These are phyloP conservation scores for Scaptomyza polygonia DNA, from an alignment of 2,888 invertebrate genomes.

Conservation along the genomic window DNA sequence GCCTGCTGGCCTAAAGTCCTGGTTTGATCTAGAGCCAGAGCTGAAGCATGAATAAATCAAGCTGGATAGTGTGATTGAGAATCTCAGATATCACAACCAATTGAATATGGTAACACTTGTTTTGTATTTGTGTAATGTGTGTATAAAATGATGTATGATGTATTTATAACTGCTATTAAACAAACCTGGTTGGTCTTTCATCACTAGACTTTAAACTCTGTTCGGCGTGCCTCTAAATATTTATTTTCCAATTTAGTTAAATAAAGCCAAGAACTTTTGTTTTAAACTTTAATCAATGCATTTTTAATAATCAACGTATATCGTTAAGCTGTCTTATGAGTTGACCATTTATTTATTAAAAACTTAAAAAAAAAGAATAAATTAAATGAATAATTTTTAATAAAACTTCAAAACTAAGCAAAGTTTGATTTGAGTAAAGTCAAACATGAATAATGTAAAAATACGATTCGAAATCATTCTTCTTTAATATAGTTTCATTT, in stretches of 20 bases:
- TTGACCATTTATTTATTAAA: no score
- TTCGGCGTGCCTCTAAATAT: constrained; percentile 71
- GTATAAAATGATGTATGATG: constrained; percentile 47
- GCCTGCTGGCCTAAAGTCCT: constrained; percentile 79
- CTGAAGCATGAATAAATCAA: constrained; percentile 90
- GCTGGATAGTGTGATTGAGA: no score
- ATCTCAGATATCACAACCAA: constrained; percentile 56
- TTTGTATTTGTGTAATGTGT: constrained; percentile 54
- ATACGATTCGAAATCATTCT: neutral
- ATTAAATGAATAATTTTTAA: no score
- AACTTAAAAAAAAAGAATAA: no score
- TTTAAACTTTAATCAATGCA: constrained; percentile 42
- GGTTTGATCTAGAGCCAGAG: constrained; percentile 83
- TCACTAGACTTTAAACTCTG: constrained; percentile 54
- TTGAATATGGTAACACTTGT: constrained; percentile 52
- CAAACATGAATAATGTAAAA: no score
- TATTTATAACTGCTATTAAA: constrained; percentile 49
- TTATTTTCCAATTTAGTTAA: constrained; percentile 57
- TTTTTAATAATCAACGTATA: constrained; percentile 4
- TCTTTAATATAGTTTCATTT: neutral
- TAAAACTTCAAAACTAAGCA: no score
- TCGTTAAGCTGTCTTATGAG: no score
- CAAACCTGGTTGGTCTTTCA: constrained; percentile 31
- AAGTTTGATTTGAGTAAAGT: no score
- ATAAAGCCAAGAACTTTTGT: constrained; percentile 62